phyloP scores from a whole-genome alignment of 2,888 invertebrate species.

The Taphrorychus bicolor region DNA sequence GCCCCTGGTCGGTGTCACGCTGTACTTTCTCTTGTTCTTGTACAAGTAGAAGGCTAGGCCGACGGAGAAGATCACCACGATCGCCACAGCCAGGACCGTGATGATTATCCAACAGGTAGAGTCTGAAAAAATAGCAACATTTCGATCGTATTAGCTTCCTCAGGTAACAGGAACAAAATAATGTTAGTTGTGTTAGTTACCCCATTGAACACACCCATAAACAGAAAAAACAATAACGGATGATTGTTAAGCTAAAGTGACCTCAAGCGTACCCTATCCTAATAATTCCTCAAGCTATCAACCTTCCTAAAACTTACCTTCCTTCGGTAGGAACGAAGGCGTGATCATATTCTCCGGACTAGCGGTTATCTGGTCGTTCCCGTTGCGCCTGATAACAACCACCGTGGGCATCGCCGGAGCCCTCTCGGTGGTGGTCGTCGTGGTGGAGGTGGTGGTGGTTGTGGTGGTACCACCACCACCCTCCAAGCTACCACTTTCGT shows the following conservation, averaged over 20 bases:
- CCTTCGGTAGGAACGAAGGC: constrained; percentile 39
- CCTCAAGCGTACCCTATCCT: not conserved
- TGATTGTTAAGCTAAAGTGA: not conserved
- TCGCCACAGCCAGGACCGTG: constrained; percentile 13
- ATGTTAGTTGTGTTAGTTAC: not conserved
- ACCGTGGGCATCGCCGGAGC: constrained; percentile 16
- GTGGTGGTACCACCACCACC: too few species aligned
- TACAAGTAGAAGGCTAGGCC: constrained; percentile 30
- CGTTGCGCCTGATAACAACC: constrained; percentile 21
- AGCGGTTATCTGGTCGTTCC: constrained; percentile 30
- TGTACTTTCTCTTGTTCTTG: constrained; percentile 43
- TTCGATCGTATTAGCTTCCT: not conserved
- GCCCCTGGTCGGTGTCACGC: constrained; percentile 41
- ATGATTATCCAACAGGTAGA: constrained; percentile 32
- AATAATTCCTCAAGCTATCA: not conserved
- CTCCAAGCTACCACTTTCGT: not conserved
- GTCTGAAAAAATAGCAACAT: constrained; percentile 12
- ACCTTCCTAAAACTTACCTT: constrained; percentile 38
- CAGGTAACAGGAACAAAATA: too few species aligned
- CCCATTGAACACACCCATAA: not conserved
- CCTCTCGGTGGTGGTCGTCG: constrained; percentile 14
- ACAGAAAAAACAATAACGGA: too few species aligned
- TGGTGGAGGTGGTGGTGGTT: constrained; percentile 23
- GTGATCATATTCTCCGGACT: constrained; percentile 43
- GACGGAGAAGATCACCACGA: constrained; percentile 20